Percentiles rank a stretch among this genome's conserved stretches.
These are phyloP conservation scores for Mobula hypostoma DNA, from an alignment of 2,113 vertebrate species.

Conservation along the genomic window DNA sequence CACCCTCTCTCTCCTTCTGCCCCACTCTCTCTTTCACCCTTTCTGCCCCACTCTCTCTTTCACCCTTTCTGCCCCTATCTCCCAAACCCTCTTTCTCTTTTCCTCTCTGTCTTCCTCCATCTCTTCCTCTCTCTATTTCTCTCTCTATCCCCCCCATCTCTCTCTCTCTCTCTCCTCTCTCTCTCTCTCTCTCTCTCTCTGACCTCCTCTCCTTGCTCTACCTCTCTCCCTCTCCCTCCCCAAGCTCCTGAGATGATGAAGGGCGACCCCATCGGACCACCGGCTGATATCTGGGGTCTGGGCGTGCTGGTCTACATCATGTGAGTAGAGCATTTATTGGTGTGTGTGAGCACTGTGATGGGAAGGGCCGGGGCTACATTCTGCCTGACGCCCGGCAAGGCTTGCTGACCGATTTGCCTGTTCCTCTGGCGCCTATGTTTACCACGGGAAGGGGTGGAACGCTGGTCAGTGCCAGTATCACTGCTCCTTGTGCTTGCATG, in stretches of 20 bases:
- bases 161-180: neutral
- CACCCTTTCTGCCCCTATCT: no score
- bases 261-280: slow-evolving; percentile 86
- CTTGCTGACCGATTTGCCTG: neutral
- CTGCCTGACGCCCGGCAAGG: neutral
- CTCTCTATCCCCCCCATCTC: no score
- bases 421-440: neutral
- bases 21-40: no score
- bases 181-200: neutral
- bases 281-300: slow-evolving; percentile 89
- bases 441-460: neutral
- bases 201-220: neutral
- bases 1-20: no score
- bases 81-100: no score
- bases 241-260: slow-evolving; percentile 94
- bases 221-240: slow-evolving; percentile 41
- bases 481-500: neutral
- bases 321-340: slow-evolving; percentile 63
- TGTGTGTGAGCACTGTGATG: neutral
- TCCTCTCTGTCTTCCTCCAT: no score
- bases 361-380: slow-evolving; percentile 11
- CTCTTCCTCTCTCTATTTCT: no score
- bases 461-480: neutral
- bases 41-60: no score
- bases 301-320: slow-evolving; percentile 88